A percentile compares a stretch with the other conserved stretches of the same genome.
These are phyloP conservation scores for Tauraco hartlaubi DNA, from an alignment of 2,797 vertebrate genomes.

Conservation along the genomic window DNA sequence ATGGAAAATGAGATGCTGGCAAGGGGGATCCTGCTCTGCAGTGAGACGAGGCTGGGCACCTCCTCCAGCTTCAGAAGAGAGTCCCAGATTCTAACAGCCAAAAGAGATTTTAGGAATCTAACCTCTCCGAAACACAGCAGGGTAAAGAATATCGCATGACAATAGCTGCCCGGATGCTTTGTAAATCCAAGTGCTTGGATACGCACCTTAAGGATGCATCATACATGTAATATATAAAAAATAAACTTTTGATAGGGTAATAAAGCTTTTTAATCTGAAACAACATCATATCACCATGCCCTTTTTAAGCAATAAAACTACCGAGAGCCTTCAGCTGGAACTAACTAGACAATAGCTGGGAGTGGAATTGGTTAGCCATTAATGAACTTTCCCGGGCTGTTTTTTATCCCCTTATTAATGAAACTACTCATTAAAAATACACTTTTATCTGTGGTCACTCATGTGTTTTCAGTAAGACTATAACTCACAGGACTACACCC, in stretches of 20 bases:
- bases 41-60: not conserved
- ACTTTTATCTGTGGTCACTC: not conserved
- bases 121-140: not conserved
- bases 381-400: not conserved
- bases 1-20: not conserved
- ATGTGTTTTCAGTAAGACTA: not conserved
- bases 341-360: not conserved
- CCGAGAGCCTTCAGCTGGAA: not conserved
- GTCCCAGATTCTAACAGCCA: not conserved
- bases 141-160: not conserved
- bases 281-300: not conserved
- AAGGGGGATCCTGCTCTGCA: not conserved
- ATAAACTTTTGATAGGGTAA: not conserved
- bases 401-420: slow-evolving; percentile 1
- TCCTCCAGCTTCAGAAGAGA: not conserved
- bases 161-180: not conserved
- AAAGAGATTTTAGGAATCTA: not conserved
- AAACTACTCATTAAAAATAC: not conserved
- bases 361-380: not conserved
- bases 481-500: not conserved
- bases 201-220: not conserved
- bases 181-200: not conserved
- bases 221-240: not conserved
- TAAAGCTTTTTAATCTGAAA: not conserved
- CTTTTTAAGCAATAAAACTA: not conserved